phyloP scores from a whole-genome alignment of 2,797 vertebrate species.

The Taenioides sp. region DNA sequence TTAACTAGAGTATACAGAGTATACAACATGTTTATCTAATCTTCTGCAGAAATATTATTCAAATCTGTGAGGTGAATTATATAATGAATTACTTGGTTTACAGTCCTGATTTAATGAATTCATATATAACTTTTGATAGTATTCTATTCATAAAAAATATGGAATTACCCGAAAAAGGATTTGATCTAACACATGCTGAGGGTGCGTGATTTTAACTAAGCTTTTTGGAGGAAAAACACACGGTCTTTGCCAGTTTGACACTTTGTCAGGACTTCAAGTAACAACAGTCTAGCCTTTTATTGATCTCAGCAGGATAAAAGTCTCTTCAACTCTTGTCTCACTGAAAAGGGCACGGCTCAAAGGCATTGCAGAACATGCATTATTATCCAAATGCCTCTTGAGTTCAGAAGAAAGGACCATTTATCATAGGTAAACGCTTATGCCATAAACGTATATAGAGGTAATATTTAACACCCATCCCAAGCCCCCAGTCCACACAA shows the following conservation, averaged over 20 bases:
- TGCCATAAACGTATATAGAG: neutral
- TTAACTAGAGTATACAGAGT: neutral
- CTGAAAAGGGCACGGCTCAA: conserved; percentile 44
- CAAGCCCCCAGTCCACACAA: neutral
- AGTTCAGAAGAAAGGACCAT: neutral
- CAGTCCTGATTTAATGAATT: neutral
- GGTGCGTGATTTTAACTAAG: neutral
- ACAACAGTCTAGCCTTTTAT: conserved; percentile 40
- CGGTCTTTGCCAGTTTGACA: conserved; percentile 19
- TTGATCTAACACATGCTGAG: neutral
- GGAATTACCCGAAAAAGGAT: neutral
- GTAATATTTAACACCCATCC: too few species aligned
- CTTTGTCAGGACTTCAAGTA: conserved; percentile 23
- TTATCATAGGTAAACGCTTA: neutral
- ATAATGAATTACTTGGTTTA: neutral
- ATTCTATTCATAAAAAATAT: neutral
- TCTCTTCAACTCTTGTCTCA: neutral
- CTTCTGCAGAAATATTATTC: neutral
- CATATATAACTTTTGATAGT: neutral
- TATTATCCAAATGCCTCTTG: neutral
- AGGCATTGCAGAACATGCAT: conserved; percentile 19
- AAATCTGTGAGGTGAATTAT: neutral
- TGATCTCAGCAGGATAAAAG: conserved; percentile 39
- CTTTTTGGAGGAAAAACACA: conserved; percentile 17
- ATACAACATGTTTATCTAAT: neutral